These are phyloP conservation scores for Castor canadensis DNA, from an alignment of 2,113 vertebrate genomes.

Conservation along the genomic window DNA sequence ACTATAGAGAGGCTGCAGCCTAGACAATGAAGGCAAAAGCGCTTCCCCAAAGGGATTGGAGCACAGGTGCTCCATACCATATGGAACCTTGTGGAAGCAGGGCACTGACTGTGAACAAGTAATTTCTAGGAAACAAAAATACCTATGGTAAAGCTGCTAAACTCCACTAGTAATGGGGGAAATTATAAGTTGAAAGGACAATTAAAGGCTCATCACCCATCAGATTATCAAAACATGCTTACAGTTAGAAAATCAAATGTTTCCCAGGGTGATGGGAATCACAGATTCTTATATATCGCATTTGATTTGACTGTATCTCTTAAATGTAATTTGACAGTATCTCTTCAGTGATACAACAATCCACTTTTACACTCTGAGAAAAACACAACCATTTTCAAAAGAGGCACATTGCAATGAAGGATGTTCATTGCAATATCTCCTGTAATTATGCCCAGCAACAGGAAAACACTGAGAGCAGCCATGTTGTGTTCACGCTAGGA, in stretches of 20 bases:
- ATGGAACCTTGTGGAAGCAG: not conserved
- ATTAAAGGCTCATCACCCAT: not conserved
- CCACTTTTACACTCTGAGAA: not conserved
- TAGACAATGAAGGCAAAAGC: too few relatives aligned
- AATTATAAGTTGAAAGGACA: not conserved
- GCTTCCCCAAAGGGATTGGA: not conserved
- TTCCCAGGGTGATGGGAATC: not conserved
- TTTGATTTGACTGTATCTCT: not conserved
- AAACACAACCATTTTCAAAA: not conserved
- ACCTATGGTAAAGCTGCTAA: too few relatives aligned
- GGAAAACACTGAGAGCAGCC: not conserved
- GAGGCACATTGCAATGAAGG: not conserved
- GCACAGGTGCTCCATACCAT: fast-evolving
- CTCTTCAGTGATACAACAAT: not conserved
- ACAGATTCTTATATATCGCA: not conserved
- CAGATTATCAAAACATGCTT: not conserved
- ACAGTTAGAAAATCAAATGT: not conserved
- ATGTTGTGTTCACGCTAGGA: not conserved
- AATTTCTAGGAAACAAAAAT: too few relatives aligned
- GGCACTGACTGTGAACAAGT: fast-evolving
- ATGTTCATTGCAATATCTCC: not conserved
- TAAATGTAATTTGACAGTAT: not conserved
- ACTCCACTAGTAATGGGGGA: not conserved
- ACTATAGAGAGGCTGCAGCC: not conserved
- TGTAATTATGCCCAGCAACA: not conserved